phyloP scores from a whole-genome alignment of 1,140 invertebrate genomes.

The Micrasema longulum region DNA sequence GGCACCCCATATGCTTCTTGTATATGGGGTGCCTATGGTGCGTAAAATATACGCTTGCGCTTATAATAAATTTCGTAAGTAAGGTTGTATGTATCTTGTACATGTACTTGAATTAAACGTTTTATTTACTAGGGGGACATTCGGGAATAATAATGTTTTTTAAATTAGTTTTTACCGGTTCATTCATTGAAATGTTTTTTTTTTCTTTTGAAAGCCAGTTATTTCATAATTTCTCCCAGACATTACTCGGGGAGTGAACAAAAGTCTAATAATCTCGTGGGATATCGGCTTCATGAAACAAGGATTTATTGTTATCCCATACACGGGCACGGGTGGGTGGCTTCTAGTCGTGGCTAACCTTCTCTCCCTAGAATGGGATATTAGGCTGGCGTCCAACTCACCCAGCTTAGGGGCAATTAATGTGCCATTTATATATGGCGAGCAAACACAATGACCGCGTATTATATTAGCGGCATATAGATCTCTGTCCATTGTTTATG shows the following conservation, averaged over 20 bases:
- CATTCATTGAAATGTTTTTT: no score
- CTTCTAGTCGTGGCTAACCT: no score
- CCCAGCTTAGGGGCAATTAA: conserved; percentile 50
- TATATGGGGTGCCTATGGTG: no score
- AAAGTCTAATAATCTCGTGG: conserved; percentile 30
- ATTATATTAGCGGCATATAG: conserved; percentile 11
- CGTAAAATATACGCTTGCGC: no score
- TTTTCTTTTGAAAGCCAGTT: neutral
- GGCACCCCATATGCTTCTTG: no score
- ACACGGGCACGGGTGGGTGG: neutral
- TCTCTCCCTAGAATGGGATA: conserved; percentile 24
- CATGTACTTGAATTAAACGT: no score
- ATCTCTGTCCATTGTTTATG: conserved; percentile 2
- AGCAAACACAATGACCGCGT: conserved; percentile 25
- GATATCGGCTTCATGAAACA: conserved; percentile 37
- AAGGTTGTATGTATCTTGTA: no score
- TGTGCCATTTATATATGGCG: conserved; percentile 28
- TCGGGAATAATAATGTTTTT: no score
- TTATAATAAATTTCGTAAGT: no score
- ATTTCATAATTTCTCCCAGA: conserved; percentile 21
- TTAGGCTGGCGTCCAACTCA: conserved; percentile 50
- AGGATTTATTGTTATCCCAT: conserved; percentile 34
- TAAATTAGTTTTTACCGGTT: no score
- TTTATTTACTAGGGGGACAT: no score
- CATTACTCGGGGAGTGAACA: conserved; percentile 16